Evolutionary conservation across 1,140 invertebrate species (phyloP), one percentile per base, ranked within the genome.

Genomic region (Panulirus ornatus): DNA sequence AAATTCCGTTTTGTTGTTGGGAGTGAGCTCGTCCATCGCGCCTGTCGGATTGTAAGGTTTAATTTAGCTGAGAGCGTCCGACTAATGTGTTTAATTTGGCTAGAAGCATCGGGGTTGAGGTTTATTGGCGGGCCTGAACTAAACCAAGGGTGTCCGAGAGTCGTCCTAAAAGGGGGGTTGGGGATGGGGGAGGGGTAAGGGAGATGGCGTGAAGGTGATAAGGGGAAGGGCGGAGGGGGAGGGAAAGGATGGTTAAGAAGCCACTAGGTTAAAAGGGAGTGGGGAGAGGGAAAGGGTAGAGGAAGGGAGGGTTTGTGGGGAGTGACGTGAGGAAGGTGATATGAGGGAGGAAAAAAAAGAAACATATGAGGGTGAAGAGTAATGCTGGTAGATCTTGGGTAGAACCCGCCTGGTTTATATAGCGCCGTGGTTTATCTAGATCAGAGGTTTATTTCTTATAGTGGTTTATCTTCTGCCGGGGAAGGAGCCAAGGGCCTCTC

Each of bases 41-140:
- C 34, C 70, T 83, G 87, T 89, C 87, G 87, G 87, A 89, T 81
- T 89, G 87, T 89, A 71, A 89, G 87, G 87, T 89, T 89, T 89
- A 89, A 89, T 89, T 89, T 89, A 89, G 87, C 87, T 89, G 87
- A 89, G 87, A 89, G 87, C 87, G 79, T 89, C 87, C 87, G 87
- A 89, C 84, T 83, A 89, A 89, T 89, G 87, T 81, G 87, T 89
- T 89, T 89, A 89, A 89, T 89, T 89, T 89, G 87, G 87, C 87
- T 89, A 89, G 87, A 89, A 89, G 87, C 87, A 89, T 89, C 87
- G 87, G 66, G 81, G 87, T 58, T 84, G 79, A 83, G 81, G 66
- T 70, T 73, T 89, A 83, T 83, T 89, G 81, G 87, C 66, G 47
- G n/a, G n/a, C n/a, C n/a, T 63, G 47, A 14, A 51, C 79, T 71